phyloP scores from a whole-genome alignment of 2,113 vertebrate species.

The Monopterus albus region DNA sequence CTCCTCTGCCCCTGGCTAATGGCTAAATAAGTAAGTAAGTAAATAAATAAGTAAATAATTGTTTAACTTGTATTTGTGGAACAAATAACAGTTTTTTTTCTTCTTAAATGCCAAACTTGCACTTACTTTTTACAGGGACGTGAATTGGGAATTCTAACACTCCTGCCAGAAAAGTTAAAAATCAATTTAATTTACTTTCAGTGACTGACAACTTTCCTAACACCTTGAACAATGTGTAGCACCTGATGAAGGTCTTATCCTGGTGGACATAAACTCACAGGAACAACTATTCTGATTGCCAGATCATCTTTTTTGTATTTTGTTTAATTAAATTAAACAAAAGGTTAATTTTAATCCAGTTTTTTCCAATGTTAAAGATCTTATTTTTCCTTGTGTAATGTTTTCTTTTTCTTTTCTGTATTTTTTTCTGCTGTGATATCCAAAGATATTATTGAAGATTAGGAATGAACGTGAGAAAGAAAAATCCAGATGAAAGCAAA shows the following conservation, averaged over 20 bases:
- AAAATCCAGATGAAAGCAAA: too few species aligned
- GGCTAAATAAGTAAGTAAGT: too few species aligned
- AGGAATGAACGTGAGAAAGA: too few species aligned
- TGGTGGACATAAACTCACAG: neutral
- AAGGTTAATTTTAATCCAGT: neutral
- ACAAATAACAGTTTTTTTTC: too few species aligned
- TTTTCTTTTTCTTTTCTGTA: neutral
- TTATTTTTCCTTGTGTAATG: too few species aligned
- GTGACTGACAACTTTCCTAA: neutral
- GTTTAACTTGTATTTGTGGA: too few species aligned
- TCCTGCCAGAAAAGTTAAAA: too few species aligned
- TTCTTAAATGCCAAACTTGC: too few species aligned
- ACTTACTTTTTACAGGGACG: neutral
- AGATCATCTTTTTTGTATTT: constrained; percentile 24
- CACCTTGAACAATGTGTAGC: neutral
- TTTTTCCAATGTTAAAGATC: neutral
- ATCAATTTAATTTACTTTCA: constrained; percentile 9
- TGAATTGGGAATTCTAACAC: too few species aligned
- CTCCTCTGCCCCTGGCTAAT: too few species aligned
- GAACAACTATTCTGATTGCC: constrained; percentile 37
- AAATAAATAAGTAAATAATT: too few species aligned
- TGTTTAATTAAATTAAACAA: constrained; percentile 42
- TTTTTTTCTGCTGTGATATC: too few species aligned
- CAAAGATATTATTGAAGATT: neutral
- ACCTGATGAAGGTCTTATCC: constrained; percentile 4